These are phyloP conservation scores for Dynastes tityus DNA, from an alignment of 2,888 invertebrate genomes.

Conservation along the genomic window DNA sequence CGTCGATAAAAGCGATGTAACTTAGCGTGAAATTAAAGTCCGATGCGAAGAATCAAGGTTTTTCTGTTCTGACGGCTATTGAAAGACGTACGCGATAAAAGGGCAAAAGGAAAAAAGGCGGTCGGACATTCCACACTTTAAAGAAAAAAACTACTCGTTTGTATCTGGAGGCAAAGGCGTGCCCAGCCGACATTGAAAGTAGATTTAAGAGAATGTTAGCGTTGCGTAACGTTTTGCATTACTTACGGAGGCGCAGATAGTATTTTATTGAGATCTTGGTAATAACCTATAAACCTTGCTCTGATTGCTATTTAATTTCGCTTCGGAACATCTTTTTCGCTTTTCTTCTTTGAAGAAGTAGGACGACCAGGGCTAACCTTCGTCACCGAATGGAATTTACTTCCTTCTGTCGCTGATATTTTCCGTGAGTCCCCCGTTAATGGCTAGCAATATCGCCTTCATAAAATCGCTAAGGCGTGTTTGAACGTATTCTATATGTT, in stretches of 20 bases:
- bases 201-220: slow-evolving; percentile 50
- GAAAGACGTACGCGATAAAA: slow-evolving; percentile 36
- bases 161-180: slow-evolving; percentile 52
- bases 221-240: slow-evolving; percentile 41
- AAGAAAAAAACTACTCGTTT: slow-evolving; percentile 33
- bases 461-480: too few species aligned
- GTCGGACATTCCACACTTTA: slow-evolving; percentile 42
- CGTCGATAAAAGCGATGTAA: slow-evolving; percentile 14
- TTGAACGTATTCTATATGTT: too few species aligned
- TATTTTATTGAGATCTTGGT: slow-evolving; percentile 47
- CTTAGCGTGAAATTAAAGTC: slow-evolving; percentile 36
- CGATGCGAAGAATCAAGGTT: slow-evolving; percentile 38
- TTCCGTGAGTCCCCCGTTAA: too few species aligned
- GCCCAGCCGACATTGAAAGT: slow-evolving; percentile 50
- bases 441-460: too few species aligned
- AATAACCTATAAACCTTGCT: slow-evolving; percentile 56
- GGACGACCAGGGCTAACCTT: not conserved
- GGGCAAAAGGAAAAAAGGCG: slow-evolving; percentile 16
- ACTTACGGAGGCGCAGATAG: not conserved
- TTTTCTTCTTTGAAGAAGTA: not conserved
- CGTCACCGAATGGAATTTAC: not conserved
- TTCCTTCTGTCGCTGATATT: slow-evolving; percentile 1
- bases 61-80: slow-evolving; percentile 21
- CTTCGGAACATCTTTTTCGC: not conserved
- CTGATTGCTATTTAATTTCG: slow-evolving; percentile 43